Evolutionary conservation across 37 sponge, comb jelly and placozoan genomes (phyloP).

Genomic region (Beroe forskalii): DNA sequence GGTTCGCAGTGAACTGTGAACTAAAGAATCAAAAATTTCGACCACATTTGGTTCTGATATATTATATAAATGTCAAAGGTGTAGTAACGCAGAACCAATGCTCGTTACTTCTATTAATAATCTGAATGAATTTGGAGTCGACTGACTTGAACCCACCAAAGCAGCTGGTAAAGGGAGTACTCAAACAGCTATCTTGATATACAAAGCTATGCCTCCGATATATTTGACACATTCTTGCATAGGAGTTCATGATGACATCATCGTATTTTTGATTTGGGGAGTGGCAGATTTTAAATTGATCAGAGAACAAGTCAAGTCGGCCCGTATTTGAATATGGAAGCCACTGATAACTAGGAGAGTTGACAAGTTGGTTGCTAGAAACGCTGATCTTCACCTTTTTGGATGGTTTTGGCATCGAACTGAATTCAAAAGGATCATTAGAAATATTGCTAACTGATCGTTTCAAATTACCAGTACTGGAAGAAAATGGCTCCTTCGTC

Average conservation of each 20-base stretch:
- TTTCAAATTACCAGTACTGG: too few species aligned
- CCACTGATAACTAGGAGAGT: neutral
- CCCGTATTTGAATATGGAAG: neutral
- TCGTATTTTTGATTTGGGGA: neutral
- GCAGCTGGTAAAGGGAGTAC: neutral
- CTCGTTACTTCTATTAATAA: neutral
- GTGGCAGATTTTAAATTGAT: too few species aligned
- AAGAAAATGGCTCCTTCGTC: neutral
- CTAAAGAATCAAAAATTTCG: neutral
- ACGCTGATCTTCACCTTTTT: too few species aligned
- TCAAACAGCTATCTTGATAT: neutral
- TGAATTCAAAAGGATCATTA: too few species aligned
- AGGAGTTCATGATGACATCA: neutral
- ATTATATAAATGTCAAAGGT: neutral
- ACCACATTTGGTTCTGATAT: conserved; percentile 11
- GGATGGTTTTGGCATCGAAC: too few species aligned
- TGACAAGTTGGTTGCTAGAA: too few species aligned
- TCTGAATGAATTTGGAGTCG: neutral
- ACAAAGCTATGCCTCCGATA: neutral
- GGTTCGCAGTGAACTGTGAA: neutral
- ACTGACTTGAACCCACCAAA: neutral
- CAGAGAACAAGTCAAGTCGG: neutral
- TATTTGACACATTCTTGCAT: neutral
- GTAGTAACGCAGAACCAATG: neutral
- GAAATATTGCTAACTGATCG: too few species aligned